Evolutionary conservation across 2,888 invertebrate genomes (phyloP).

Genomic region (Eupithecia inturbata): DNA sequence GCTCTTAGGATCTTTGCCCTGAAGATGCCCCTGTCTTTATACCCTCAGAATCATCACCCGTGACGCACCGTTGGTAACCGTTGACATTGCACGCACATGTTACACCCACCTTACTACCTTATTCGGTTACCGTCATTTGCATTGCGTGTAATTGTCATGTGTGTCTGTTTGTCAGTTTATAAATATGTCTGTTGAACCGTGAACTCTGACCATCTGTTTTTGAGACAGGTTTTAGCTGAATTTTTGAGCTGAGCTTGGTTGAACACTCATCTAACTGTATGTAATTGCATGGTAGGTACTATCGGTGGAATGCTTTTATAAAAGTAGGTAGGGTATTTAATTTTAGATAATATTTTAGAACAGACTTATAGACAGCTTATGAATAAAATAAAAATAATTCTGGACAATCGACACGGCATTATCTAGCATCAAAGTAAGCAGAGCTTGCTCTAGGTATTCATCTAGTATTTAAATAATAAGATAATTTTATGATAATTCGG

Average conservation of each 20-base stretch:
- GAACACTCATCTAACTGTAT: background rate
- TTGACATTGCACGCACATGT: slow-evolving; percentile 43
- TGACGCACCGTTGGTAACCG: slow-evolving; percentile 55
- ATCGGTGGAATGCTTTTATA: background rate
- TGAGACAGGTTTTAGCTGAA: slow-evolving; percentile 13
- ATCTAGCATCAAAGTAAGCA: no score
- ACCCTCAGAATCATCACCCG: slow-evolving; percentile 38
- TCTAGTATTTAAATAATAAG: no score
- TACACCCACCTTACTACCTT: slow-evolving; percentile 17
- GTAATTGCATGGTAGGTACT: background rate
- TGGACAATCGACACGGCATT: no score
- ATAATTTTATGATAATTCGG: no score
- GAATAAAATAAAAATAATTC: no score
- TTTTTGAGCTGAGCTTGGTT: background rate
- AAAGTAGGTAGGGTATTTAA: background rate
- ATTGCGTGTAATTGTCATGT: slow-evolving; percentile 22
- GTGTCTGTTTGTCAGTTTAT: slow-evolving; percentile 16
- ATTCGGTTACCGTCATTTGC: slow-evolving; percentile 36
- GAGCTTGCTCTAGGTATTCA: no score
- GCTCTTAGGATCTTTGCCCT: no score
- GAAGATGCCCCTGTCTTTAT: background rate
- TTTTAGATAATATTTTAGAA: background rate
- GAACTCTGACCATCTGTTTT: slow-evolving; percentile 24
- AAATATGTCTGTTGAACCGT: slow-evolving; percentile 25
- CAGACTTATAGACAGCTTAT: background rate